Conservation (phyloP, 2,888 invertebrate genomes). For the Reticulitermes lucifugus region DNA sequence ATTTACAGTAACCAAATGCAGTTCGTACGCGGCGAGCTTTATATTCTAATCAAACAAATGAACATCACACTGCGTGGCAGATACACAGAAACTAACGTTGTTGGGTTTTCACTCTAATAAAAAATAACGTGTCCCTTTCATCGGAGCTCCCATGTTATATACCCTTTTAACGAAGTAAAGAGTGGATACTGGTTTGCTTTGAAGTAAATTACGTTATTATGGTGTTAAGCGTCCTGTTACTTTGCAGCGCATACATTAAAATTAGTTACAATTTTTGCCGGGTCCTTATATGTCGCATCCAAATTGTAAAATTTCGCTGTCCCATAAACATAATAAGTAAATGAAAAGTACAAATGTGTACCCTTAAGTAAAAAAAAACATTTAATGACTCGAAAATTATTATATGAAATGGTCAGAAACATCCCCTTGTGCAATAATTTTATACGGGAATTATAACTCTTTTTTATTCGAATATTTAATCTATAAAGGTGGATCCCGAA, state of each 20-base stretch:
- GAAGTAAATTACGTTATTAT: neutral
- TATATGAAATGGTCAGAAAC: too few species aligned
- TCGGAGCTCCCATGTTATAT: neutral
- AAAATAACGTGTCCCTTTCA: neutral
- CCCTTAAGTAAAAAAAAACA: too few species aligned
- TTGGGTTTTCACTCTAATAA: neutral
- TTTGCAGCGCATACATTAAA: neutral
- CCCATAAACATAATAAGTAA: too few species aligned
- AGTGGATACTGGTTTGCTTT: neutral
- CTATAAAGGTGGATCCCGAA: too few species aligned
- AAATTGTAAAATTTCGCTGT: neutral
- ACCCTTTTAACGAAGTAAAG: neutral
- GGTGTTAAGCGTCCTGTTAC: neutral
- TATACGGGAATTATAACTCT: too few species aligned
- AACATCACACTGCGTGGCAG: neutral
- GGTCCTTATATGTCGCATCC: neutral
- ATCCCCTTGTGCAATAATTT: neutral
- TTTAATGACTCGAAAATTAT: too few species aligned
- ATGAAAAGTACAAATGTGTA: too few species aligned
- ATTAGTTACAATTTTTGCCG: too few species aligned
- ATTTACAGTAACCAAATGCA: neutral
- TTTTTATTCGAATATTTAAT: too few species aligned
- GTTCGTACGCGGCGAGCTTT: neutral
- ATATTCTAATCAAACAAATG: conserved; percentile 6
- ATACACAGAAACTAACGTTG: neutral